Evolutionary conservation across 2,888 invertebrate species (phyloP).

Genomic region (Acronicta aceris): DNA sequence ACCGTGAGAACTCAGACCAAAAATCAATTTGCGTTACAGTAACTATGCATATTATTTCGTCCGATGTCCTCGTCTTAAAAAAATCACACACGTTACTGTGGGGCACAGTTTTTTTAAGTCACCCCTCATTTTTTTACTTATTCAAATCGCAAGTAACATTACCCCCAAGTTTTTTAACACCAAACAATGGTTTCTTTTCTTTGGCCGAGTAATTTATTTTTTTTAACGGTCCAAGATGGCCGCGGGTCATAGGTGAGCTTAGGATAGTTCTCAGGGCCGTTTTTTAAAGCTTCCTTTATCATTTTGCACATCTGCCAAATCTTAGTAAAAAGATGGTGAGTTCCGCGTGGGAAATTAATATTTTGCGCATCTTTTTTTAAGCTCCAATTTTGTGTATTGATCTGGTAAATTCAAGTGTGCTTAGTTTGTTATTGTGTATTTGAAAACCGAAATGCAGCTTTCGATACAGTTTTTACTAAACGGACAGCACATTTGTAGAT

Average conservation of each 20-base stretch:
- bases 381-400: slow-evolving; percentile 36
- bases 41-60: slow-evolving; percentile 76
- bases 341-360: slow-evolving; percentile 69
- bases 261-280: slow-evolving; percentile 80
- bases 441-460: neutral
- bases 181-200: slow-evolving; percentile 84
- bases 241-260: slow-evolving; percentile 87
- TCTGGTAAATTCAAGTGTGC: slow-evolving; percentile 28
- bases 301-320: slow-evolving; percentile 79
- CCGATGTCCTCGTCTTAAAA: slow-evolving; percentile 79
- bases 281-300: slow-evolving; percentile 79
- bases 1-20: slow-evolving; percentile 84
- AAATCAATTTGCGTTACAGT: slow-evolving; percentile 74
- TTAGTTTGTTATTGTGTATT: slow-evolving; percentile 19
- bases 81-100: slow-evolving; percentile 71
- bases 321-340: slow-evolving; percentile 60
- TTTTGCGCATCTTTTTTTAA: slow-evolving; percentile 47
- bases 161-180: slow-evolving; percentile 80
- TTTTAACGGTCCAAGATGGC: slow-evolving; percentile 83
- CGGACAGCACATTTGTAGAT: neutral
- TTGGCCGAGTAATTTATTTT: slow-evolving; percentile 78
- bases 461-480: neutral
- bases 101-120: slow-evolving; percentile 75
- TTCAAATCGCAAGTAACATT: slow-evolving; percentile 84
- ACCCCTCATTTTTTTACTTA: slow-evolving; percentile 83